Evolutionary conservation across 2,888 invertebrate species (phyloP).

Genomic region (Lasius platythorax): DNA sequence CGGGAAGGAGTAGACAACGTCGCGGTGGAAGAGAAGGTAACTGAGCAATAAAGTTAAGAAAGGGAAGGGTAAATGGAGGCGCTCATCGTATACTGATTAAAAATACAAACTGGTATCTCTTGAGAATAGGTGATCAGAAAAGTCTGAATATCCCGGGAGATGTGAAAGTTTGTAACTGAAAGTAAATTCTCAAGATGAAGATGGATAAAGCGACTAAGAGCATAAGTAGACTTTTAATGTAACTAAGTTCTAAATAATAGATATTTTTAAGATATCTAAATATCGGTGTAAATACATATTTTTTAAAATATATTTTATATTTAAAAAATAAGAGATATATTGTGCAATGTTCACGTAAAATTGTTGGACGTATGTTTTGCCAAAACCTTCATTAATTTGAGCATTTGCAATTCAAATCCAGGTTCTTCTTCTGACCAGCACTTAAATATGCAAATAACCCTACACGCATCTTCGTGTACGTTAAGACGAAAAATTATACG

Average conservation of each 20-base stretch:
- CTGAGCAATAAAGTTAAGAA: conserved; percentile 47
- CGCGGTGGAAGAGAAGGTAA: conserved; percentile 21
- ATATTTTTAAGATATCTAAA: background rate
- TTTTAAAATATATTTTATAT: background rate
- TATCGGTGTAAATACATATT: background rate
- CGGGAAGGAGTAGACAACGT: conserved; percentile 39
- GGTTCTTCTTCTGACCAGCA: conserved; percentile 21
- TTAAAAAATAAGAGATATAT: background rate
- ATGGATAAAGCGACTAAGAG: conserved; percentile 22
- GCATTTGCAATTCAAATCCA: conserved; percentile 48
- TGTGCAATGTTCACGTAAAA: conserved; percentile 15
- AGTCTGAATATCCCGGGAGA: conserved; percentile 45
- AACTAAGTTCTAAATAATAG: conserved; percentile 11
- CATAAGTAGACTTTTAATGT: conserved; percentile 34
- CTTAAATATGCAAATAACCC: conserved; percentile 38
- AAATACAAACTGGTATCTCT: conserved; percentile 68
- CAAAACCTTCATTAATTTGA: conserved; percentile 41
- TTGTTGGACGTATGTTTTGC: background rate
- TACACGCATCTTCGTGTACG: conserved; percentile 12
- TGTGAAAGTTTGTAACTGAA: conserved; percentile 39
- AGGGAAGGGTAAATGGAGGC: conserved; percentile 39
- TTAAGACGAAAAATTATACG: conserved; percentile 46
- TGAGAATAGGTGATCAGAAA: conserved; percentile 52
- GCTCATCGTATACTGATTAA: conserved; percentile 64
- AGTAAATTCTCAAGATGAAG: conserved; percentile 38